These are phyloP conservation scores for Ophion ellenae DNA, from an alignment of 2,888 invertebrate genomes.

Conservation along the genomic window DNA sequence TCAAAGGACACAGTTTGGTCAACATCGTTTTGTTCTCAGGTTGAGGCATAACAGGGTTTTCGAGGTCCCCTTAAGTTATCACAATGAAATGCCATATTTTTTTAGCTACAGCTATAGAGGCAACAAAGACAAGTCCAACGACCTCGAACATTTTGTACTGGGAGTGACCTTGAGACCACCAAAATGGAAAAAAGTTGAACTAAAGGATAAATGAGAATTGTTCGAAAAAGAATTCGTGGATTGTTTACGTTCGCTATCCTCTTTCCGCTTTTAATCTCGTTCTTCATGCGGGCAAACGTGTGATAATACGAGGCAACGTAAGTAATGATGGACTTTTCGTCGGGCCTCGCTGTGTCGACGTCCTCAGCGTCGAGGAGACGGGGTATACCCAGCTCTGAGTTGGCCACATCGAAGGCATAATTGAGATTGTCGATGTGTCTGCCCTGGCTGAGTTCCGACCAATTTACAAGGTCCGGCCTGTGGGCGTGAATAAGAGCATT, in stretches of 20 bases:
- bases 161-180: too few relatives aligned
- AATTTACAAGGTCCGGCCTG: conserved; percentile 97
- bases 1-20: too few relatives aligned
- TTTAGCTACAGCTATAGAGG: too few relatives aligned
- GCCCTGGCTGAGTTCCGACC: conserved; percentile 90
- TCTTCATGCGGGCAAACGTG: conserved; percentile 99
- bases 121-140: too few relatives aligned
- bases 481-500: conserved; percentile 99
- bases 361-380: conserved; percentile 98
- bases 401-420: conserved; percentile 98
- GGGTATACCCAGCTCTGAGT: conserved; percentile 96
- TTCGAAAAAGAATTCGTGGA: not conserved
- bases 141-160: too few relatives aligned
- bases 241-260: conserved; percentile 96
- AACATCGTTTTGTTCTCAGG: too few relatives aligned
- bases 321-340: conserved; percentile 99
- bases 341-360: conserved; percentile 96
- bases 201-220: too few relatives aligned
- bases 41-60: too few relatives aligned
- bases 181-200: too few relatives aligned
- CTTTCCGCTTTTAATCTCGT: conserved; percentile 98
- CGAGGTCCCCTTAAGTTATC: too few relatives aligned
- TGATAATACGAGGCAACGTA: conserved; percentile 99
- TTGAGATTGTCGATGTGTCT: conserved; percentile 98
- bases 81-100: too few relatives aligned